Conservation (phyloP, 2,888 invertebrate genomes). For the Caenorhabditis sulstoni region DNA sequence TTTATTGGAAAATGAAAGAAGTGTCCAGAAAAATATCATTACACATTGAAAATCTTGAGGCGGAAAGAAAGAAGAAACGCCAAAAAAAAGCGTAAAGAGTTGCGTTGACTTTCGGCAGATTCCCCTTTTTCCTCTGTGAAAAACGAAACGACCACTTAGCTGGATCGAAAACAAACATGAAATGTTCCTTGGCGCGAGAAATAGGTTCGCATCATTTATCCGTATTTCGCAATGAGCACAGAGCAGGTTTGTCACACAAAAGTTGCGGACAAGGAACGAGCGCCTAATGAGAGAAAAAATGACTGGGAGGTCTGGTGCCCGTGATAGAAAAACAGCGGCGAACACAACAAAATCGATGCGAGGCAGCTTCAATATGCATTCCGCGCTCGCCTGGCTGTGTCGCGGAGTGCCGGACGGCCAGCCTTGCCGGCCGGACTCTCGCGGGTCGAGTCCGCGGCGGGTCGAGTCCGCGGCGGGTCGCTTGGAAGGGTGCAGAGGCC, state of each 20-base stretch:
- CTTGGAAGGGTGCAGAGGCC: no score
- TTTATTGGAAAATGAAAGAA: no score
- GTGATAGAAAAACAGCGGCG: neutral
- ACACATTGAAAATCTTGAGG: no score
- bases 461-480: neutral
- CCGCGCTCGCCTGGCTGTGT: slow-evolving; percentile 19
- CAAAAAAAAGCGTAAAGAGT: no score
- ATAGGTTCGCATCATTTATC: no score
- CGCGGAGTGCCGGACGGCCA: slow-evolving; percentile 36
- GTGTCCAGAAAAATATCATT: no score
- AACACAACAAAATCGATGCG: slow-evolving; percentile 55
- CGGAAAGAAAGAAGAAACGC: no score
- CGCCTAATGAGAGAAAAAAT: slow-evolving; percentile 35
- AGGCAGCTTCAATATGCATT: slow-evolving; percentile 50
- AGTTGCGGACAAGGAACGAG: neutral
- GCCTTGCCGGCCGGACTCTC: slow-evolving; percentile 10
- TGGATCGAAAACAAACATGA: no score
- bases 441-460: neutral
- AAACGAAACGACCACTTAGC: no score
- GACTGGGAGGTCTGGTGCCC: slow-evolving; percentile 1
- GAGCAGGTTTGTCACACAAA: neutral
- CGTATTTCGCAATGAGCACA: neutral
- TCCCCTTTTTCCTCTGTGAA: no score
- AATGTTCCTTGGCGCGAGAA: no score
- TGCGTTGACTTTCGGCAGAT: no score